Percentiles rank a stretch among this genome's conserved stretches.
phyloP scores from a whole-genome alignment of 2,888 invertebrate genomes.

The Eupithecia subumbrata region DNA sequence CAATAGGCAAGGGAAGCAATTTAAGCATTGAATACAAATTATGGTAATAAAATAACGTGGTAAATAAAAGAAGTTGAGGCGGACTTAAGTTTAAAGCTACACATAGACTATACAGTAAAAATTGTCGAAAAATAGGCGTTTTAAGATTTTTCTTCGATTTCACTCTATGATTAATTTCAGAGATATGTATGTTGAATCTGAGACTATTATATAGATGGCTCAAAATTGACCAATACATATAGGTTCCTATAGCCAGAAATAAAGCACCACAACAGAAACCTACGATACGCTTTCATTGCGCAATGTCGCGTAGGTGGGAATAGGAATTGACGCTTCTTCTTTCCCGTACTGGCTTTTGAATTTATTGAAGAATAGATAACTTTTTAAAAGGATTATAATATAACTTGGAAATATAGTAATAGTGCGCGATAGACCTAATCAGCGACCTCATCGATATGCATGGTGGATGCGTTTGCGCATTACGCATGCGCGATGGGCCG shows the following conservation, averaged over 20 bases:
- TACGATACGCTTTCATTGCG: not conserved
- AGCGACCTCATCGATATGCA: conserved; percentile 74
- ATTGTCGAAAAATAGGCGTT: not conserved
- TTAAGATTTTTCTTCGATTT: not conserved
- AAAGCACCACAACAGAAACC: not conserved
- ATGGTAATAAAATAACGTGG: conserved; percentile 61
- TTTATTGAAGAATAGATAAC: not conserved
- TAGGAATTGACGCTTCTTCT: not conserved
- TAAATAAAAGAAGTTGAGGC: conserved; percentile 61
- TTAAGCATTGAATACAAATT: conserved; percentile 73
- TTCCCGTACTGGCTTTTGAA: not conserved
- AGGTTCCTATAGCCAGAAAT: not conserved
- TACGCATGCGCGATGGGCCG: conserved; percentile 73
- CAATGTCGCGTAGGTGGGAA: not conserved
- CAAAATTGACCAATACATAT: not conserved
- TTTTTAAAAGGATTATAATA: not conserved
- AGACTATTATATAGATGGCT: not conserved
- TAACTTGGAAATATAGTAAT: not conserved
- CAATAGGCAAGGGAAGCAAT: conserved; percentile 35
- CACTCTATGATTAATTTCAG: not conserved
- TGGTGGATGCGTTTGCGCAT: conserved; percentile 67
- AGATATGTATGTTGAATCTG: not conserved
- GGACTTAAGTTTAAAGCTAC: conserved; percentile 54
- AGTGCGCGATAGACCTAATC: conserved; percentile 40
- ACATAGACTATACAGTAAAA: conserved; percentile 4